These are phyloP conservation scores for Plemyria rubiginata DNA, from an alignment of 2,888 invertebrate species.

Conservation along the genomic window DNA sequence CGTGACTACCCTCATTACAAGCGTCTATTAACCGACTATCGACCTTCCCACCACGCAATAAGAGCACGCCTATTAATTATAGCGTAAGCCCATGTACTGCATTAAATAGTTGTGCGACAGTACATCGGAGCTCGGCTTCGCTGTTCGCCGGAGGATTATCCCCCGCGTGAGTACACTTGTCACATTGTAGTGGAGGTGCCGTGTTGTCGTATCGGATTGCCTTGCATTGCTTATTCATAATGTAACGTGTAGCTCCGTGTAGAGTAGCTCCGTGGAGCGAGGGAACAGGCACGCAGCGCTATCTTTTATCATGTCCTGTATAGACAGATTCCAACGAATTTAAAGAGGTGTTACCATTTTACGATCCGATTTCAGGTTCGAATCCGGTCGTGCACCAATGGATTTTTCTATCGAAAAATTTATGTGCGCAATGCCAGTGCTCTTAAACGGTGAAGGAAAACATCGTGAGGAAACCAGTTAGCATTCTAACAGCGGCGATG, in stretches of 20 bases:
- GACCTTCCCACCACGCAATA: conserved; percentile 35
- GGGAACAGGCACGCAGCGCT: no score
- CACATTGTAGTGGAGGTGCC: background rate
- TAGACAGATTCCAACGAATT: no score
- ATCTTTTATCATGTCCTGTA: no score
- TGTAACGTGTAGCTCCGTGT: background rate
- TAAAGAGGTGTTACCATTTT: no score
- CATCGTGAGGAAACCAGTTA: no score
- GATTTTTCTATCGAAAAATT: no score
- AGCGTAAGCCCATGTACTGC: conserved; percentile 24
- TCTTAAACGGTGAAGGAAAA: no score
- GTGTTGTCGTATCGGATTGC: background rate
- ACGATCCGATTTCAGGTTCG: no score
- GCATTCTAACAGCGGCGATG: no score
- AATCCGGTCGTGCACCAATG: no score
- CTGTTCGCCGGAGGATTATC: conserved; percentile 12
- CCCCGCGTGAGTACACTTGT: conserved; percentile 7
- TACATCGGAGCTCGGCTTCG: conserved; percentile 29
- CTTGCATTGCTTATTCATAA: background rate
- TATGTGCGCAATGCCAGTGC: no score
- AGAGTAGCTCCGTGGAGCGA: no score
- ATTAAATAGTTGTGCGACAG: conserved; percentile 31
- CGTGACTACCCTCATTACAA: conserved; percentile 37
- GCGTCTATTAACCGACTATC: conserved; percentile 31
- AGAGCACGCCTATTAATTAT: conserved; percentile 34